Evolutionary conservation across 2,888 invertebrate species (phyloP).

Genomic region (Drosophila quinaria): DNA sequence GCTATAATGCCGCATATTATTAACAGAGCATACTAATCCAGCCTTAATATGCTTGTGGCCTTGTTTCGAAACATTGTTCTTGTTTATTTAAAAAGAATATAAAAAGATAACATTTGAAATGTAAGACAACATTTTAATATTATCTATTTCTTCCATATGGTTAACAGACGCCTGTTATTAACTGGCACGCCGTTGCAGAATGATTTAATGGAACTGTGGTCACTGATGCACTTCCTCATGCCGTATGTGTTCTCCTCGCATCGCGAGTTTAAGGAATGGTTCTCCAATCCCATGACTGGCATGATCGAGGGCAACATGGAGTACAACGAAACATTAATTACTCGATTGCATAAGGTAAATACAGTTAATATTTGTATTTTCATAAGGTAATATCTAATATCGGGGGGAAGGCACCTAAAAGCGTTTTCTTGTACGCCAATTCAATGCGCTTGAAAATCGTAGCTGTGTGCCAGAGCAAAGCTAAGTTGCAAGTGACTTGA

Average conservation of each 20-base stretch:
- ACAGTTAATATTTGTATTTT: slow-evolving; percentile 45
- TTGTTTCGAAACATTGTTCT: slow-evolving; percentile 68
- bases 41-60: slow-evolving; percentile 74
- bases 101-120: not conserved
- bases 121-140: not conserved
- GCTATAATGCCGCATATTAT: slow-evolving; percentile 68
- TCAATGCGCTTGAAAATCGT: slow-evolving; percentile 73
- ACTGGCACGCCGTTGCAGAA: slow-evolving; percentile 99
- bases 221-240: slow-evolving; percentile 99
- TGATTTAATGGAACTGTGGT: slow-evolving; percentile 98
- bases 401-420: slow-evolving; percentile 69
- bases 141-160: not conserved
- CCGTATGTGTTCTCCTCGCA: slow-evolving; percentile 98
- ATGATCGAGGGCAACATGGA: slow-evolving; percentile 98
- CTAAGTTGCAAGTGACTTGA: slow-evolving; percentile 63
- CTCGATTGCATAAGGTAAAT: slow-evolving; percentile 94
- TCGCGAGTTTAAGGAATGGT: slow-evolving; percentile 99
- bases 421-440: slow-evolving; percentile 68
- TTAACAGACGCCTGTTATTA: slow-evolving; percentile 92
- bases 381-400: too few relatives aligned
- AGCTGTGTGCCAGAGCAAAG: slow-evolving; percentile 67
- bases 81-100: not conserved
- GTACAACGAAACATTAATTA: slow-evolving; percentile 95
- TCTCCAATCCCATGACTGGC: slow-evolving; percentile 97
- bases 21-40: slow-evolving; percentile 63